Conservation (phyloP, 2,888 invertebrate species). For the Barypeithes pellucidus region DNA sequence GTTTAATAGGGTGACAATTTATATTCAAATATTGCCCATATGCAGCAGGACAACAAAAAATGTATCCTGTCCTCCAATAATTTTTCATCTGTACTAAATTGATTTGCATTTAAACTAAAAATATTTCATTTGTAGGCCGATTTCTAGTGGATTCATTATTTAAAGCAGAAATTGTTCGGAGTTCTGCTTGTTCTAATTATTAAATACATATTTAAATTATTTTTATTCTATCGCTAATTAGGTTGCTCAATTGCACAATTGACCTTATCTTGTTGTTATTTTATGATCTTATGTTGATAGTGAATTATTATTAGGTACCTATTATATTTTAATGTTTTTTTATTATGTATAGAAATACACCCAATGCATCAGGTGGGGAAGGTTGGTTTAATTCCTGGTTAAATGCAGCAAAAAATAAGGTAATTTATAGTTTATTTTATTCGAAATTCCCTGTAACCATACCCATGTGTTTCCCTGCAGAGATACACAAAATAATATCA, state of each 20-base stretch:
- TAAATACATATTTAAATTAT: not conserved
- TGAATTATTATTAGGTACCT: conserved; percentile 10
- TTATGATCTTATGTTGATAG: conserved; percentile 28
- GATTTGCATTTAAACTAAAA: too few species aligned
- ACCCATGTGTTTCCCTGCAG: too few species aligned
- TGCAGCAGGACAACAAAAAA: conserved; percentile 26
- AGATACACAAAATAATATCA: too few species aligned
- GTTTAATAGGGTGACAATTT: conserved; percentile 4
- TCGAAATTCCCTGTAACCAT: too few species aligned
- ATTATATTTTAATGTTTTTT: conserved; percentile 39
- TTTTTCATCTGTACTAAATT: too few species aligned
- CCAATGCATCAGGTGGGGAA: conserved; percentile 55
- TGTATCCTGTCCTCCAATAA: not conserved
- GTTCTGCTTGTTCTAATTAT: not conserved
- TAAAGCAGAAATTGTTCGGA: not conserved
- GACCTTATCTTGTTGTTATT: conserved; percentile 33
- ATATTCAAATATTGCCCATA: conserved; percentile 30
- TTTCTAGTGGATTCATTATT: conserved; percentile 5
- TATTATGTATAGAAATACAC: conserved; percentile 58
- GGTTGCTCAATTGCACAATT: not conserved
- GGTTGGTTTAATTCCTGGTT: conserved; percentile 70
- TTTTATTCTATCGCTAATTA: conserved; percentile 1
- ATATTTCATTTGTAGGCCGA: too few species aligned
- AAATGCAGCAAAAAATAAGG: conserved; percentile 69
- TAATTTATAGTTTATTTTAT: conserved; percentile 52